Evolutionary conservation across 1,140 invertebrate genomes (phyloP), one percentile per base, ranked within the genome.

Genomic region (Portunus trituberculatus): DNA sequence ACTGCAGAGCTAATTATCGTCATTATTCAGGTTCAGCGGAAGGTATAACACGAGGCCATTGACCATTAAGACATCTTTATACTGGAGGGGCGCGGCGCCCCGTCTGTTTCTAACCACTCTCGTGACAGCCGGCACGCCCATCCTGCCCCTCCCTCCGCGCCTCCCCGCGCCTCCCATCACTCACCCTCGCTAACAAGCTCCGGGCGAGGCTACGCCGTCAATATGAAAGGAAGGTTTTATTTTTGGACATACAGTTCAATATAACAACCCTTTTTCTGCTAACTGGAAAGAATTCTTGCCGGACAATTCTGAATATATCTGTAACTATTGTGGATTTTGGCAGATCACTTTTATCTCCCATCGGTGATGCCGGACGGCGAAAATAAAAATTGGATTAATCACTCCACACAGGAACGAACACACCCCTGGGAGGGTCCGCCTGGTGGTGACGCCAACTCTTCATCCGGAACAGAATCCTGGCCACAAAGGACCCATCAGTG

Each of bases 401-500:
- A 76, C 67, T 76, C 67, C 16, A 76, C 67, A 76, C 67, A 76
- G 67, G 67, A 76, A n/a, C 25, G 89, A n/a, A 52, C 16, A 91
- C 89, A 91, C 46, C 39, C 39, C 89, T 32, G 16, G 89, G 28
- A 52, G 76, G 46, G 84, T 59, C 83, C 84, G 87, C 29, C 92
- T 93, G 84, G 0, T 39, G 28, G 20, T 83, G 45, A 88, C 39
- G 91, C 91, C 83, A 32, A 93, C 83, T 86, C 82, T 87, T 93
- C 92, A 88, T 93, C 92, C 87, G 84, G 92, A 93, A 93, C 92
- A 93, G 92, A 31, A 93, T 93, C 92, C 83, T 28, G 45, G 46
- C 25, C 46, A 93, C 92, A 93, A 93, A 93, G 59, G 92, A 93
- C 92, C 92, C 45, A 86, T 84, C 91, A 93, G 92, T 93, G 92